Evolutionary conservation across 2,113 vertebrate genomes (phyloP), one percentile per base, ranked within the genome.

Genomic region (Syrrhaptes paradoxus): DNA sequence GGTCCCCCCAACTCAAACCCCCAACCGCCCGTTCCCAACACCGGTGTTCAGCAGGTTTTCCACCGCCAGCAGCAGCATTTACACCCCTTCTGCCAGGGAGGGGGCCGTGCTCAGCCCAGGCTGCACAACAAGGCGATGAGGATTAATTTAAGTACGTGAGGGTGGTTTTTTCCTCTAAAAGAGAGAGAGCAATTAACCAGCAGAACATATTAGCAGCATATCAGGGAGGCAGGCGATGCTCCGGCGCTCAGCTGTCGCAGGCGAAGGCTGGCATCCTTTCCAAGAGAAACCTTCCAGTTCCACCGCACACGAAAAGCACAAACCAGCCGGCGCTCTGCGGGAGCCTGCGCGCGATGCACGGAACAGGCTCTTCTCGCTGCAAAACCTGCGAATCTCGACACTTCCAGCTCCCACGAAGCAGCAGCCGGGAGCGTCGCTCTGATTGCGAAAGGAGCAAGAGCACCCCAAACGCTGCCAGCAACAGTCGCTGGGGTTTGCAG

Each of bases 21-120:
- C 12, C 45, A 10, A 3, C 32, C 12, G 17, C 48, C 45, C 1
- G 17, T 8, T 59, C 34, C 9, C 0, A 0, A 17, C 1, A 0
- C 31, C 29, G 8, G 46, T 7, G n/a, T 55, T 84, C 72, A 8
- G 13, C 41, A 11, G 63, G 36, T 6, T 77, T 48, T 48, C 49
- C 76, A 22, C 70, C 19, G 8, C 3, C 32, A 71, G 38, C 25
- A 63, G 9, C 10, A 19, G 52, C 5, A 22, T 62, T 58, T 10
- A 29, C 75, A 22, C 43, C 58, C 9, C 13, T 6, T 20, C 63
- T 51, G 70, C 12, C 63, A 10, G 57, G 29, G 78, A 16, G 52
- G 36, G 68, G 77, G 73, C 5, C 48, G 43, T 7, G 5, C 70
- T 34, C 80, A 36, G 94, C 76, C 38, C 80, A 1, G 59, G 34